Percentiles rank a stretch among this genome's conserved stretches.
Evolutionary conservation across 2,888 invertebrate species (phyloP).

Genomic region (Lycia hirtaria): DNA sequence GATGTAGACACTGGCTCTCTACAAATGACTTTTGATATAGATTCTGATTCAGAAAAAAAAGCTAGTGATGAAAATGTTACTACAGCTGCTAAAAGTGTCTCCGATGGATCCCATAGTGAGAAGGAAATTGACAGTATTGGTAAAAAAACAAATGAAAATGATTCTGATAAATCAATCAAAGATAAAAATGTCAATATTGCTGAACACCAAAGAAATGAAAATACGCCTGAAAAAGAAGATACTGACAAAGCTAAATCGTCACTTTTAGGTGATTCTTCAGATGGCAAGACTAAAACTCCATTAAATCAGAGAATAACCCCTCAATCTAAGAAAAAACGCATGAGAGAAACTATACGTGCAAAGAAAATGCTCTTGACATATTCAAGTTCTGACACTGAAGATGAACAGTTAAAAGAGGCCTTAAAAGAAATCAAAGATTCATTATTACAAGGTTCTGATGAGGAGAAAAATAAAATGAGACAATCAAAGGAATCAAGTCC

Average conservation of each 20-base stretch:
- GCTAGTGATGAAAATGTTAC: neutral
- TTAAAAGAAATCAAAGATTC: constrained; percentile 56
- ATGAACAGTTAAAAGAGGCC: constrained; percentile 57
- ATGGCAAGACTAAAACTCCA: constrained; percentile 29
- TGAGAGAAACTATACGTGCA: constrained; percentile 67
- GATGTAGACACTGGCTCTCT: neutral
- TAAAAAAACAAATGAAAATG: neutral
- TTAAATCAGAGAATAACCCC: constrained; percentile 43
- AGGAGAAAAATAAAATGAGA: constrained; percentile 42
- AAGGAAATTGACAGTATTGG: constrained; percentile 13
- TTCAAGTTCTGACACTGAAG: constrained; percentile 73
- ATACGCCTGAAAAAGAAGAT: neutral
- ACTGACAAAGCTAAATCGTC: constrained; percentile 12
- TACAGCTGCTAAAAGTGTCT: constrained; percentile 8
- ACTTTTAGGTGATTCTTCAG: constrained; percentile 28
- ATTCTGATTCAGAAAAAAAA: constrained; percentile 11
- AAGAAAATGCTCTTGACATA: constrained; percentile 67
- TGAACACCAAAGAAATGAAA: constrained; percentile 11
- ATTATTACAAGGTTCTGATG: constrained; percentile 55
- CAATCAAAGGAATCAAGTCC: constrained; percentile 15
- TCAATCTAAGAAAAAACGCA: constrained; percentile 53
- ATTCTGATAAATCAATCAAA: neutral
- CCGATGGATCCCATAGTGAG: constrained; percentile 10
- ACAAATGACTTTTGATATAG: constrained; percentile 1
- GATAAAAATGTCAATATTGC: constrained; percentile 11